Base-by-base conservation (phyloP, 1,140 invertebrate genomes). In the Trichomalopsis sarcophagae region DNA sequence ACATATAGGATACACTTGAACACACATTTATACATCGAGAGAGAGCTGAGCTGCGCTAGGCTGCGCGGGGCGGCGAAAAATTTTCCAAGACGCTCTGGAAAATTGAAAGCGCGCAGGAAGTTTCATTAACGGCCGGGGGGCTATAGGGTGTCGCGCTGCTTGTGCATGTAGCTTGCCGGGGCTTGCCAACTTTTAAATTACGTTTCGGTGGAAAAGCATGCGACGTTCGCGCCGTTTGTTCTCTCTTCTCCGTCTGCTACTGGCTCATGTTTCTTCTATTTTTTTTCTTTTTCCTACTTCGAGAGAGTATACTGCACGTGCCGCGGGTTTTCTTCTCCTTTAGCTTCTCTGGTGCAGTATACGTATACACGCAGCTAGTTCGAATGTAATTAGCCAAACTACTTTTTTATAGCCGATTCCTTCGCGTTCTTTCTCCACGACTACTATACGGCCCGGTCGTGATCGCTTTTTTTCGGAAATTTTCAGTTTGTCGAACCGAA, bases 161-260 rank as follows among this genome's bases (percentile, higher is more conserved):
- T 68, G 55, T 62, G 82, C 7, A 21, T n/a, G 55, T n/a, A 62
- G 55, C 55, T 62, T 21, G 47, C 27, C 11, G 30, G 79, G 23
- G 85, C 87, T 90, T 90, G 90, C 90, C 89, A 92, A 92, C 90
- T 92, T 92, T 92, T 91, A 92, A 92, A 93, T 93, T 92, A 91
- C 91, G 88, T 92, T 92, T 89, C 85, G 89, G 88, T 88, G 88
- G 88, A 89, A 91, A 90, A 89, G 80, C 81, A 78, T 80, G 78
- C 68, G 33, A 75, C 74, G 78, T 71, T 78, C 4, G 77, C 75
- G 76, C 82, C 82, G 86, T 85, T 87, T 81, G 40, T 81, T 50
- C 55, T 47, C 40, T 4, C 6, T 33, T 47, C 40, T 4, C 6
- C 47, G 14, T 71, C 30, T 55, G 23, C 69, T 36, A 33, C 30